Conservation (phyloP, 2,797 vertebrate genomes). For the Sarcoramphus papa region DNA sequence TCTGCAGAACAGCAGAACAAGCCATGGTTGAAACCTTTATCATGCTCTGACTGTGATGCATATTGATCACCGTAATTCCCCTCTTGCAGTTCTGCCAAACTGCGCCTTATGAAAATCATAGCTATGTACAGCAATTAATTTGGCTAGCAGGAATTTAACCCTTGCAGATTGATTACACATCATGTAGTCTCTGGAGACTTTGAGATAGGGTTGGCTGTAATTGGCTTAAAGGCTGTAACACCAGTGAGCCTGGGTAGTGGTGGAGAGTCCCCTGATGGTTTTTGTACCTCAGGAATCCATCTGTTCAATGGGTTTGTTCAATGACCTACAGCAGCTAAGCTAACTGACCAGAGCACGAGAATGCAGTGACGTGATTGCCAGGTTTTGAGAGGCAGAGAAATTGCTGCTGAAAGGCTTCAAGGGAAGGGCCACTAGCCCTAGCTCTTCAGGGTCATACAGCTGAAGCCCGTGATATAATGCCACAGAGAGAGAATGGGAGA, state of each 20-base stretch:
- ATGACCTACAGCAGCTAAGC: neutral
- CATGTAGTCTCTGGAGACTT: neutral
- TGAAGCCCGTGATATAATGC: accelerated
- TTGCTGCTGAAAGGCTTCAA: neutral
- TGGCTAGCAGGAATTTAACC: neutral
- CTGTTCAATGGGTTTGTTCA: neutral
- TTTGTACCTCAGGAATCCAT: neutral
- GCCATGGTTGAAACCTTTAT: neutral
- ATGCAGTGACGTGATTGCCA: neutral
- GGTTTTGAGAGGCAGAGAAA: neutral
- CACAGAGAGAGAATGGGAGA: neutral
- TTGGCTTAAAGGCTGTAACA: neutral
- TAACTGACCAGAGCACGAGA: neutral
- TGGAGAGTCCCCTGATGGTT: neutral
- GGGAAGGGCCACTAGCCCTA: neutral
- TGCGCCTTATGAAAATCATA: neutral
- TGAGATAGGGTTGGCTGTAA: neutral
- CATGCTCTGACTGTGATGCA: neutral
- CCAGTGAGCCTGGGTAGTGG: neutral
- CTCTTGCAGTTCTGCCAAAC: conserved; percentile 8
- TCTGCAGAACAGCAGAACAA: neutral
- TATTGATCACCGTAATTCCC: conserved; percentile 41
- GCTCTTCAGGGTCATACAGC: neutral
- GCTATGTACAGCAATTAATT: neutral
- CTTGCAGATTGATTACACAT: neutral